A percentile compares a stretch with the other conserved stretches of the same genome.
Conservation (phyloP, 2,113 vertebrate species). For the Gulo gulo region DNA sequence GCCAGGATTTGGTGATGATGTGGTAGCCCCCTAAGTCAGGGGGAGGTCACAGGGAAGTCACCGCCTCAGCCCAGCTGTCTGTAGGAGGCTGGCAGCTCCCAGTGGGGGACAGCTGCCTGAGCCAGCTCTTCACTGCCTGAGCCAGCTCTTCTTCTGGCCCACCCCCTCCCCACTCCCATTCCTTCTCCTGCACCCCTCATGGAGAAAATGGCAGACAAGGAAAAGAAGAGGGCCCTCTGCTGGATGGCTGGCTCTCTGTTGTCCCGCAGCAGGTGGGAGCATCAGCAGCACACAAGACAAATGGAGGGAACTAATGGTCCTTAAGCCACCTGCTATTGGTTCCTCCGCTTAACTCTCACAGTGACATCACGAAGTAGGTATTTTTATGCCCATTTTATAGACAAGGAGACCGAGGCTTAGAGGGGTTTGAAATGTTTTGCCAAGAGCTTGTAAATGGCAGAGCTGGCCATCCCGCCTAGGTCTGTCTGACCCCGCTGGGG, state of each 20-base stretch:
- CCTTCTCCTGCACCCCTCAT: background rate
- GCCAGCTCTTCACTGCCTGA: background rate
- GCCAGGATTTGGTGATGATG: background rate
- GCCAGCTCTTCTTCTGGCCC: background rate
- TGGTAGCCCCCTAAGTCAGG: background rate
- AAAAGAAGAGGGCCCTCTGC: background rate
- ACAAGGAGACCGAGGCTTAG: background rate
- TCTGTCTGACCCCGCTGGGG: background rate
- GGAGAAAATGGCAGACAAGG: background rate
- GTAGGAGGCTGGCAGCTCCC: background rate
- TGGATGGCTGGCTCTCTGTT: background rate
- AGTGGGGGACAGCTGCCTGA: accelerated
- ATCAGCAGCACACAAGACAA: background rate
- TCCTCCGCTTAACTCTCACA: background rate
- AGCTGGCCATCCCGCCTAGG: no score
- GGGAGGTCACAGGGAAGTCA: background rate
- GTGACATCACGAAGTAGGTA: background rate
- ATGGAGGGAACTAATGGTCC: background rate
- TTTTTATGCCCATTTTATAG: background rate
- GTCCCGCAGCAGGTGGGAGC: background rate
- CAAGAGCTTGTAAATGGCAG: background rate
- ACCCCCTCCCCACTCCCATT: accelerated
- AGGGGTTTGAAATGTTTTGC: background rate
- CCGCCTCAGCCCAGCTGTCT: background rate
- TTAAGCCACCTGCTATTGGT: no score